Conservation (phyloP, 2,113 vertebrate species). For the Scortum barcoo region DNA sequence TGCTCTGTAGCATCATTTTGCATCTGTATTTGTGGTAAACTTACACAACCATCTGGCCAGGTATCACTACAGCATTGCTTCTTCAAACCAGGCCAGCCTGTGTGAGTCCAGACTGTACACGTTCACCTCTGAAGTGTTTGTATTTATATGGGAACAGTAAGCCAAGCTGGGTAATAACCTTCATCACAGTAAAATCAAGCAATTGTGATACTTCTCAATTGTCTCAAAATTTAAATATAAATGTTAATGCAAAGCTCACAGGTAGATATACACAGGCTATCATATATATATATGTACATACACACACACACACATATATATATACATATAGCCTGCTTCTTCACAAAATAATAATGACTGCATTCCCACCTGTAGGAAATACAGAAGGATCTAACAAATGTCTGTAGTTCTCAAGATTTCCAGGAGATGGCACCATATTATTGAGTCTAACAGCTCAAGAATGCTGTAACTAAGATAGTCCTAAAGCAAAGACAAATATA, state of each 20-base stretch:
- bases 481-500: conserved; percentile 84
- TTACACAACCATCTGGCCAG: conserved; percentile 65
- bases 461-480: conserved; percentile 83
- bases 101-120: conserved; percentile 58
- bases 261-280: conserved; percentile 65
- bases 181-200: conserved; percentile 78
- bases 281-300: conserved; percentile 11
- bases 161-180: conserved; percentile 55
- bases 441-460: conserved; percentile 84
- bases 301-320: not conserved
- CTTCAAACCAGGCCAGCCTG: conserved; percentile 69
- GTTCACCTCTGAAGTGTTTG: conserved; percentile 33
- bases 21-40: conserved; percentile 71
- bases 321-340: conserved; percentile 56
- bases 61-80: conserved; percentile 49
- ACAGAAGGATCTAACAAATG: conserved; percentile 78
- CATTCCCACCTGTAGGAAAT: conserved; percentile 71
- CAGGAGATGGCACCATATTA: conserved; percentile 89
- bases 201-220: conserved; percentile 70
- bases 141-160: conserved; percentile 59
- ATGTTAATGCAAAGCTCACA: conserved; percentile 76
- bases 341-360: conserved; percentile 79
- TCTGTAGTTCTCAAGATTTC: conserved; percentile 87
- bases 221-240: conserved; percentile 76
- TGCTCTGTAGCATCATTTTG: conserved; percentile 59